These are phyloP conservation scores for Sander vitreus DNA, from an alignment of 2,113 vertebrate genomes.

Conservation along the genomic window DNA sequence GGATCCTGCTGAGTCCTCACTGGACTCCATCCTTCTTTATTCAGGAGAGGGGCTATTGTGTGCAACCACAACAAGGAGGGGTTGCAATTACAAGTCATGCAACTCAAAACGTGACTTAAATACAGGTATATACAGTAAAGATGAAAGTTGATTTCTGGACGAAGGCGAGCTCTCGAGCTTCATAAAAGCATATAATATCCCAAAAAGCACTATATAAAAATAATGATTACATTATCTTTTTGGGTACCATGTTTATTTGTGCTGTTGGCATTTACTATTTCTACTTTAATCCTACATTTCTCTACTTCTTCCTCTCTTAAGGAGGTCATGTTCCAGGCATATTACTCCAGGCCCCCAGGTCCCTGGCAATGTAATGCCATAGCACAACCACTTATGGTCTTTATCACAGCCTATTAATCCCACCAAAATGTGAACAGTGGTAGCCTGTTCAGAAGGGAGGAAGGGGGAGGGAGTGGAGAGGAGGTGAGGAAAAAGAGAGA, in stretches of 20 bases:
- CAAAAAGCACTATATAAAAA: neutral
- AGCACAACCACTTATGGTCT: slow-evolving; percentile 9
- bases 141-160: neutral
- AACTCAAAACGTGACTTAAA: neutral
- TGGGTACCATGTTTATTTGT: neutral
- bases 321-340: neutral
- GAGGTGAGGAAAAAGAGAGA: neutral
- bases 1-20: slow-evolving; percentile 14
- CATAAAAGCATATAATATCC: neutral
- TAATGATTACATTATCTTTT: neutral
- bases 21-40: slow-evolving; percentile 18
- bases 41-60: slow-evolving; percentile 3
- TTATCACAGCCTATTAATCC: slow-evolving; percentile 46
- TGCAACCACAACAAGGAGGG: neutral
- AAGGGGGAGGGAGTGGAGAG: neutral
- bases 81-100: neutral
- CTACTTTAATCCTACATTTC: slow-evolving; percentile 18
- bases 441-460: neutral
- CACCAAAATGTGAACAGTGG: slow-evolving; percentile 14
- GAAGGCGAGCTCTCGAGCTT: neutral
- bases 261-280: slow-evolving; percentile 39
- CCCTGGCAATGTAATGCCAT: slow-evolving; percentile 2
- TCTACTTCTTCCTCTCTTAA: neutral
- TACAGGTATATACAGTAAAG: neutral
- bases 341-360: slow-evolving; percentile 13